A percentile compares a stretch with the other conserved stretches of the same genome.
phyloP scores from a whole-genome alignment of 2,888 invertebrate genomes.

The Lochmaea capreae region DNA sequence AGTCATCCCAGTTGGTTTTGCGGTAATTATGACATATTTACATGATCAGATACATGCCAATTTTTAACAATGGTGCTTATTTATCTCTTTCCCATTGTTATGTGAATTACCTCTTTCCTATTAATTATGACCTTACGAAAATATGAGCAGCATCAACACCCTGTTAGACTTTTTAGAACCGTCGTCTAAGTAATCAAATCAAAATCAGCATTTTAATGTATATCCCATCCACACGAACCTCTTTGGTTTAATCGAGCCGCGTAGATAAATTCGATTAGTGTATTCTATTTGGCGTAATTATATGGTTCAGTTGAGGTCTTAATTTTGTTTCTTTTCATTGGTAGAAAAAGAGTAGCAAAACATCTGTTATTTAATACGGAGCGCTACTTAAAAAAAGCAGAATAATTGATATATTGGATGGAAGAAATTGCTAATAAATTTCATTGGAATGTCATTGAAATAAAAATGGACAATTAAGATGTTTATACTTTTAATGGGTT shows the following conservation, averaged over 20 bases:
- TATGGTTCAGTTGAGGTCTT: constrained; percentile 7
- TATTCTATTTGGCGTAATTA: constrained; percentile 8
- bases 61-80: no score
- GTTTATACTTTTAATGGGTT: no score
- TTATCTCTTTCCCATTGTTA: no score
- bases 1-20: no score
- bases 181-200: no score
- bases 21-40: no score
- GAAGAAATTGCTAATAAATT: not conserved
- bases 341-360: not conserved
- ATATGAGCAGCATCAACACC: no score
- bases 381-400: not conserved
- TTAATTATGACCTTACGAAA: no score
- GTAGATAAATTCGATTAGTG: not conserved
- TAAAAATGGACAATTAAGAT: not conserved
- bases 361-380: not conserved
- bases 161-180: no score
- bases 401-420: not conserved
- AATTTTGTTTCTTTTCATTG: not conserved
- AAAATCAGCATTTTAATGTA: not conserved
- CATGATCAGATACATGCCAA: no score
- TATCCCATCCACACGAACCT: not conserved
- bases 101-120: no score
- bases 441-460: not conserved
- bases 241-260: not conserved